Evolutionary conservation across 2,113 vertebrate species (phyloP), one percentile per base, ranked within the genome.

Genomic region (Centrocercus urophasianus): DNA sequence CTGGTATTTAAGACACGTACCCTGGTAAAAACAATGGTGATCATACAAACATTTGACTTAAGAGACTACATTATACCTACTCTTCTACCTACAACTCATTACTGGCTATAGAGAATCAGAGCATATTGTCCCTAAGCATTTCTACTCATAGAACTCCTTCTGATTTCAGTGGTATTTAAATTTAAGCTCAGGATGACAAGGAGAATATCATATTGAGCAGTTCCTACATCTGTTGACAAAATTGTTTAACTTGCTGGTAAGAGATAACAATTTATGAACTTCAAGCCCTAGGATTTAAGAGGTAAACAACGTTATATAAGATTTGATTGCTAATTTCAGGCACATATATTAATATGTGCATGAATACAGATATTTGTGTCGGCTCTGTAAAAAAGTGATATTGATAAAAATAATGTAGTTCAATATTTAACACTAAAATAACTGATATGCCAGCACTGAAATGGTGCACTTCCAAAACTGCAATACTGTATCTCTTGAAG

Each of bases 1-100:
- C 75, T 75, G 72, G 32, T 70, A 74, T 89, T 88, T 93, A 93
- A 93, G 76, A 25, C 54, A 80, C 45, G 67, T 22, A 76, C 66
- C 21, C 75, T 43, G 7, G 22, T 67, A 72, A 91, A 95, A 79
- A 83, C 12, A 73, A 80, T 47, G 85, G 34, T 20, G 73, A 77
- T 83, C 32, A 47, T 25, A 61, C 70, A 61, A 94, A 86, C 54
- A 86, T 34, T 72, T 85, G 67, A 83, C 32, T 89, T 90, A 15
- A 82, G 81, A 82, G 81, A 84, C 50, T 72, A 71, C 79, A 45
- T 47, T 19, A 64, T 73, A 34, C 13, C 48, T 76, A 4, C 13
- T 70, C 95, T 89, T 88, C 75, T 76, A 75, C 30, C 28, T 77
- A n/a, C 18, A 60, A 71, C 52, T 81, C 17, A 24, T 52, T 42